These are phyloP conservation scores for Copsychus sechellarum DNA, from an alignment of 2,113 vertebrate species.

Conservation along the genomic window DNA sequence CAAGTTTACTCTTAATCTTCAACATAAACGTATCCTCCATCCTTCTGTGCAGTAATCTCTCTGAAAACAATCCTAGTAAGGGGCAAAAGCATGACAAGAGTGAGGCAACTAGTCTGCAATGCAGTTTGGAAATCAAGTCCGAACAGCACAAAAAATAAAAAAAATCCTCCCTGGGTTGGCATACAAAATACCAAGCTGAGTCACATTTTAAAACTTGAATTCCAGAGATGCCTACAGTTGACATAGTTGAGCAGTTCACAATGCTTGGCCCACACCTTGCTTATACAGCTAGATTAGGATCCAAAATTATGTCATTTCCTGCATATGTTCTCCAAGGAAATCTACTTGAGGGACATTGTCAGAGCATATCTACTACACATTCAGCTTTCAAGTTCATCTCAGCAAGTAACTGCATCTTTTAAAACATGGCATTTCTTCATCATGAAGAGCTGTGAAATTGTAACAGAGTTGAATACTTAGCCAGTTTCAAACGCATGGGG, in stretches of 20 bases:
- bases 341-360: not conserved
- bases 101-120: not conserved
- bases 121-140: not conserved
- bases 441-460: not conserved
- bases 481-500: not conserved
- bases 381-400: not conserved
- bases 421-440: not conserved
- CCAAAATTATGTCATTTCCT: not conserved
- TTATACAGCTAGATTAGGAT: not conserved
- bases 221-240: slow-evolving; percentile 8
- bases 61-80: not conserved
- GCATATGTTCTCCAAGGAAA: not conserved
- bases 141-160: not conserved
- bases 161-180: not conserved
- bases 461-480: not conserved
- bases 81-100: not conserved
- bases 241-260: not conserved
- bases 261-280: not conserved
- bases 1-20: not conserved
- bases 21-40: not conserved
- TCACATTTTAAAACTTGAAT: slow-evolving; percentile 21
- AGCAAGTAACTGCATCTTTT: not conserved
- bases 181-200: not conserved
- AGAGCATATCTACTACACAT: not conserved
- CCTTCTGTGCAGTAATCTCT: not conserved